Evolutionary conservation across 2,113 vertebrate genomes (phyloP), one percentile per base, ranked within the genome.

Genomic region (Ophiodon elongatus): DNA sequence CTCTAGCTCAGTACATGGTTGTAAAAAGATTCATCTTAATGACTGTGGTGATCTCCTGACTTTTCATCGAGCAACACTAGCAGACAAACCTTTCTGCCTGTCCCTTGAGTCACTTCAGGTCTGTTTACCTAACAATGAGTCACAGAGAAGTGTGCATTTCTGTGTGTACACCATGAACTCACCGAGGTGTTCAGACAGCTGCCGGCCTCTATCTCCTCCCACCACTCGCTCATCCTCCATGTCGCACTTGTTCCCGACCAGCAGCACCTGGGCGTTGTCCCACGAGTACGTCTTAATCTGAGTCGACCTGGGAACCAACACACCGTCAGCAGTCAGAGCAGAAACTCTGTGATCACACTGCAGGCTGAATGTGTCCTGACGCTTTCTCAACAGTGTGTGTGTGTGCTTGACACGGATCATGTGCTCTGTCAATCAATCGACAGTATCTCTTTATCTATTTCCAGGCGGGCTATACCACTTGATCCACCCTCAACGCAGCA

Each of bases 241-340:
- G 91, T 99, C 98, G 90, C 98, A 99, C 81, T 99, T 99, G 93
- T 99, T 99, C 63, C 98, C 98, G 0, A 99, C 98, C 85, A 99
- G 95, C 92, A 99, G 96, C 84, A 99, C 98, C 84, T 99, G 98
- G 4, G 98, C 98, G 14, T 99, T 99, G 92, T 99, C 98, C 98
- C 98, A 99, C 50, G 98, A 99, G 92, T 99, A 99, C 1, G 98
- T 99, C 93, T 99, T 99, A 83, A 99, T 99, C 92, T 99, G 98
- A 78, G 98, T 99, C 15, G 98, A 98, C 98, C 98, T 99, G 88
- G 23, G 17, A 77, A 82, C 82, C 62, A 19, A 80, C 60, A 87
- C 76, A 83, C 6, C 4, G 25, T 57, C 47, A 56, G 31, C 39
- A 23, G 17, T 72, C 45, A 76, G 50, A 68, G 8, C 45, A 43